Base-by-base conservation (phyloP, 64 coral and sea anemone genomes). In the Stylophora pistillata region DNA sequence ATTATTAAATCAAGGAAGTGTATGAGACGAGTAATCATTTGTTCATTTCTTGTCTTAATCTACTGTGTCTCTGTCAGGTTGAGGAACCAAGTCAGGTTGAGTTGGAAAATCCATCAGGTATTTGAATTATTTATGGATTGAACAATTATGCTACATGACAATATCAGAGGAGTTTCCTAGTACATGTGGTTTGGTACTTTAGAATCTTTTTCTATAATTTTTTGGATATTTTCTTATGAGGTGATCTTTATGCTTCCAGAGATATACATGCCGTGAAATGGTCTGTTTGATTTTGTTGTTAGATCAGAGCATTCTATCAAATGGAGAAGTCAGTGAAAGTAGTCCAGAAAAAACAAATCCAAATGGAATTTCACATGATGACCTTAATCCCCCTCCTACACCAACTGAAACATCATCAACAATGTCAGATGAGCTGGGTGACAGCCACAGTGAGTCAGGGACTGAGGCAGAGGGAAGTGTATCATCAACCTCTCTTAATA, bases 401-500 rank as follows among this genome's bases (percentile, higher is more conserved):
- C 41, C 71, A 89, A 81, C 79, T 69, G 86, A 93, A 60, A 64
- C 59, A 0, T 20, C 73, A n/a, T 77, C 71, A 21, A 41, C 62
- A 0, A 55, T 81, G 54, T 54, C 71, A 15, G 91, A 93, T 34
- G 87, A 73, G 62, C 78, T 76, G 58, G 74, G 78, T 86, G 66
- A 85, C 25, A 92, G 85, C 27, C 91, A 96, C 58, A 88, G 71
- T 26, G 93, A 93, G 27, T 88, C 86, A 37, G 91, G 82, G 28
- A 74, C 80, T 61, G 52, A 76, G 37, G 84, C 73, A 52, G 95
- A 96, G 17, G 95, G 91, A 20, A 80, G 91, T 53, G 74, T 58
- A 1, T 93, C 95, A 18, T 88, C 94, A 76, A 91, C 78, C 9
- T 92, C 90, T 54, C 16, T 92, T 21, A 77, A 60, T 29, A 88